phyloP scores from a whole-genome alignment of 2,797 vertebrate genomes.

The Acanthurus tractus region DNA sequence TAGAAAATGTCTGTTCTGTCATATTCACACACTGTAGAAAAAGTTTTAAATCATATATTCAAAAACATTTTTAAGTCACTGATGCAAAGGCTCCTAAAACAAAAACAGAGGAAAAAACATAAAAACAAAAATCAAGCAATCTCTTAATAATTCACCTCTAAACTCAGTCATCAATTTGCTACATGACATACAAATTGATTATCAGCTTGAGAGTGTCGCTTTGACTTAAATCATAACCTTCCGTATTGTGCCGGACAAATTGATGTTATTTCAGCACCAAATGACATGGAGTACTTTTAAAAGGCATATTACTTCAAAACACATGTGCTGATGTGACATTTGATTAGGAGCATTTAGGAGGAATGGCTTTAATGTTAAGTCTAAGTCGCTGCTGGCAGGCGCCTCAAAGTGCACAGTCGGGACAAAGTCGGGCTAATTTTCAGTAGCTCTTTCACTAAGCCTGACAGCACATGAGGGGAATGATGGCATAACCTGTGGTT shows the following conservation, averaged over 20 bases:
- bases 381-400: conserved; percentile 60
- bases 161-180: conserved; percentile 59
- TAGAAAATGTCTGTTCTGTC: conserved; percentile 4
- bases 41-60: conserved; percentile 15
- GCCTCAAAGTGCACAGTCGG: conserved; percentile 44
- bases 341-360: conserved; percentile 66
- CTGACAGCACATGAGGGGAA: conserved; percentile 58
- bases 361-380: conserved; percentile 59
- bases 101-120: conserved; percentile 15
- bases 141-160: conserved; percentile 51
- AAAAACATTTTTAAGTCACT: conserved; percentile 13
- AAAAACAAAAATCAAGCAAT: conserved; percentile 32
- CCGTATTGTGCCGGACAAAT: conserved; percentile 69
- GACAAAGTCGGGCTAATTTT: conserved; percentile 67
- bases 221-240: conserved; percentile 67
- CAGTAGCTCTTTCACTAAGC: conserved; percentile 73
- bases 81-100: conserved; percentile 27
- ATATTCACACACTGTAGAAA: conserved; percentile 28
- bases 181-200: conserved; percentile 65
- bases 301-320: conserved; percentile 53
- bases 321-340: conserved; percentile 67
- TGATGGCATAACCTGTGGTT: conserved; percentile 72
- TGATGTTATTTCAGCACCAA: conserved; percentile 70
- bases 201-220: conserved; percentile 59
- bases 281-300: conserved; percentile 60